Conservation (phyloP, 2,113 vertebrate genomes). For the Halichoerus grypus region DNA sequence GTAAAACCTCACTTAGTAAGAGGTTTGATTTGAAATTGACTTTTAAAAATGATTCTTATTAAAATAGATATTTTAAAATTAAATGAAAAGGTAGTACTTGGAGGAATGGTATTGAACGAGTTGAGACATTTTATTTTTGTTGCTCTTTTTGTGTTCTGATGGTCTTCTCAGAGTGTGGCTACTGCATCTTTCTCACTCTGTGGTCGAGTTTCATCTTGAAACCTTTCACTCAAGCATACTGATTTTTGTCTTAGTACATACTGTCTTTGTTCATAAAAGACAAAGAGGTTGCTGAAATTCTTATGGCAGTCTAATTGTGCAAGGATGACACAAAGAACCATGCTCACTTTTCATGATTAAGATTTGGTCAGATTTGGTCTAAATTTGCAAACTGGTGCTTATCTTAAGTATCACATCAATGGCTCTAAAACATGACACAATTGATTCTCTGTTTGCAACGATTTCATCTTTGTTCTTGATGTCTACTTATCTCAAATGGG, state of each 20-base stretch:
- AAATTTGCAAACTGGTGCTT: neutral
- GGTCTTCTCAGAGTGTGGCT: neutral
- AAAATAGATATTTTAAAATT: neutral
- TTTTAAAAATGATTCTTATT: neutral
- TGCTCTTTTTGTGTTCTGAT: neutral
- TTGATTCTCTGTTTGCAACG: conserved; percentile 60
- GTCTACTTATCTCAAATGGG: conserved; percentile 40
- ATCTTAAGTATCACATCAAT: neutral
- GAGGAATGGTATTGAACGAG: neutral
- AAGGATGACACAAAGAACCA: neutral
- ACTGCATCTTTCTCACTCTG: neutral
- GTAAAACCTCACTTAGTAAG: neutral
- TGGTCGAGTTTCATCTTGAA: neutral
- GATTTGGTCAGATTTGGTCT: neutral
- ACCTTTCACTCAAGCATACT: neutral
- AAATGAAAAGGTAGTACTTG: conserved; percentile 10
- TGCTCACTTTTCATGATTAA: neutral
- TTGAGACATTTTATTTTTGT: neutral
- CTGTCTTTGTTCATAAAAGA: neutral
- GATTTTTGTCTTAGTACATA: neutral
- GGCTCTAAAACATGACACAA: conserved; percentile 14
- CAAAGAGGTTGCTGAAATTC: neutral
- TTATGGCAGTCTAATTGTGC: neutral
- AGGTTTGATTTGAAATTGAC: neutral
- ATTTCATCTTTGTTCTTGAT: neutral